These are phyloP conservation scores for Caenorhabditis afra DNA, from an alignment of 2,888 invertebrate genomes.

Conservation along the genomic window DNA sequence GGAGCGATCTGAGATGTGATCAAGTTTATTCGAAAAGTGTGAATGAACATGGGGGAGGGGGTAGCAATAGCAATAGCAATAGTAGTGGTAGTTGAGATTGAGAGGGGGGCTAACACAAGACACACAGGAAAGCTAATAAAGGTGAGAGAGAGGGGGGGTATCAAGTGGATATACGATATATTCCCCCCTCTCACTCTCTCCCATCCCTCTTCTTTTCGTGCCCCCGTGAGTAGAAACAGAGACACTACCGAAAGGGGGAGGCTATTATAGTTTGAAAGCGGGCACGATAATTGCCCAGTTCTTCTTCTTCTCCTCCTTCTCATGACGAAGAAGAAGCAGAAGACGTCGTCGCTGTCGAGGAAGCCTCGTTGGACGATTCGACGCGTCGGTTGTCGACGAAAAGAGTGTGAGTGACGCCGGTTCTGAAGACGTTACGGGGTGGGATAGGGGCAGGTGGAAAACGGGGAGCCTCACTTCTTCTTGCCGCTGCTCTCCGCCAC, in stretches of 20 bases:
- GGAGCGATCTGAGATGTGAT: no score
- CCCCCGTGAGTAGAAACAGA: no score
- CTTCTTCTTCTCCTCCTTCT: background rate
- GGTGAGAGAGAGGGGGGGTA: constrained; percentile 2
- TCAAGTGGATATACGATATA: constrained; percentile 54
- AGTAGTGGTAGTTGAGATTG: no score
- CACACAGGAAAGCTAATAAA: constrained; percentile 5
- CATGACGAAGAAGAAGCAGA: background rate
- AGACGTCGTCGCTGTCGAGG: background rate
- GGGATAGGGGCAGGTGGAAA: background rate
- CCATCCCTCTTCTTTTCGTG: no score
- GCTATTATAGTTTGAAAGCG: background rate
- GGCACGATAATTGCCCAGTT: constrained; percentile 1
- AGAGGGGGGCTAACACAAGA: no score
- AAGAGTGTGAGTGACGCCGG: constrained; percentile 83
- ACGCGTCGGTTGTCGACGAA: constrained; percentile 65
- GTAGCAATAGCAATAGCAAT: no score
- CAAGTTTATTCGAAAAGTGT: no score
- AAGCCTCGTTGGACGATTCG: background rate
- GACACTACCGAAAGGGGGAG: background rate
- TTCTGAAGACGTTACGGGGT: constrained; percentile 73
- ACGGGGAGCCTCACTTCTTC: constrained; percentile 52
- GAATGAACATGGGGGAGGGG: no score
- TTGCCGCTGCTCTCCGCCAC: constrained; percentile 62
- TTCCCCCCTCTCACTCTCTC: no score